Evolutionary conservation across 2,797 vertebrate species (phyloP).

Genomic region (Pipistrellus nathusii): DNA sequence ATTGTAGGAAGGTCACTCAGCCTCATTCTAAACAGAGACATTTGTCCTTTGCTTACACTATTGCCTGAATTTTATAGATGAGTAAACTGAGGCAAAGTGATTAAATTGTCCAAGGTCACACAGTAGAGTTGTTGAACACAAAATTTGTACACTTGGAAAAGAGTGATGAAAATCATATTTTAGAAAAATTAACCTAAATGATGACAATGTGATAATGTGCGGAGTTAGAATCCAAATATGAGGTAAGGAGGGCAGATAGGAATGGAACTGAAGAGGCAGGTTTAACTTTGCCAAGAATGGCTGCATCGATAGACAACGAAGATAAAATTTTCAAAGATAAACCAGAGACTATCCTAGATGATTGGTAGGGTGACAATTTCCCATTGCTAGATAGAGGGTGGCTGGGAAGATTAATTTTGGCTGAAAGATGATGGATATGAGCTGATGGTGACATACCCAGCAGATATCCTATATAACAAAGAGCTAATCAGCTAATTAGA

Average conservation of each 20-base stretch:
- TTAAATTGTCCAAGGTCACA: background rate
- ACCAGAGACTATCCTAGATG: background rate
- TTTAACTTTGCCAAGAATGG: conserved; percentile 7
- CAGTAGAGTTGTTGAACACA: background rate
- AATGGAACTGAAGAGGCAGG: background rate
- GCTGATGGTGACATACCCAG: background rate
- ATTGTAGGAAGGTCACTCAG: too few relatives aligned
- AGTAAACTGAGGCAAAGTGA: background rate
- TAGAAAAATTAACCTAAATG: background rate
- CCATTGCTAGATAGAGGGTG: background rate
- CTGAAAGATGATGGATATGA: background rate
- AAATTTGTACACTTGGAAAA: background rate
- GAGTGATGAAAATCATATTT: conserved; percentile 1
- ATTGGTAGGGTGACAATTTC: background rate
- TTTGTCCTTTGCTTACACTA: background rate
- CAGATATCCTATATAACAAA: background rate
- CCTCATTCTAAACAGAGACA: too few relatives aligned
- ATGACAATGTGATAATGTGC: background rate
- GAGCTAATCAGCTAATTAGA: too few relatives aligned
- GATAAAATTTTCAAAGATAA: background rate
- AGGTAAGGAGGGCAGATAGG: background rate
- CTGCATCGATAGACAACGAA: background rate
- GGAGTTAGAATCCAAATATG: background rate
- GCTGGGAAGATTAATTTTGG: background rate
- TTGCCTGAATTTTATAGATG: background rate